Evolutionary conservation across 2,113 vertebrate species (phyloP), one percentile per base, ranked within the genome.

Genomic region (Siniperca knerii): DNA sequence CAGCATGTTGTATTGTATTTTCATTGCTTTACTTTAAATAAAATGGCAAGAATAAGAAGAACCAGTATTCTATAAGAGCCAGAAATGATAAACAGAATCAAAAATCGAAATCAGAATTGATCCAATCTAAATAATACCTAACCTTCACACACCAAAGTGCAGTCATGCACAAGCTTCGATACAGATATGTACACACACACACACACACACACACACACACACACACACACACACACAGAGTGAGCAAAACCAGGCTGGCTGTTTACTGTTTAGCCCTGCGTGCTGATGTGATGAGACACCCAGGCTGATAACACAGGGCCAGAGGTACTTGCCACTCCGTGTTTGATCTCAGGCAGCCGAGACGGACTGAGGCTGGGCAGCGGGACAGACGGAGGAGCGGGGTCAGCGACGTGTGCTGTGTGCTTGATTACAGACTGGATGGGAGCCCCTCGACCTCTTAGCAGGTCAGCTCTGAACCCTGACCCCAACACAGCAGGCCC

Each of bases 251-350:
- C 92, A 92, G 89, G 66, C 84, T 60, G 87, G 79, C 84, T 90
- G 88, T 95, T 95, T 94, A 93, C 92, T 94, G 92, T 94, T 95
- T 93, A 84, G 84, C 87, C 81, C 86, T 89, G 83, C 46, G 84
- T 91, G 92, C 91, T 92, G 92, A 93, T 91, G 89, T 92, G 94
- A 95, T 90, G 86, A 91, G 94, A 95, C 93, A 95, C 92, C 89
- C 90, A 84, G 84, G 90, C 91, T 91, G 93, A 94, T 92, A 94
- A 91, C 89, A 67, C 82, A 57, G 66, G 92, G 87, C 91, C 92
- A 91, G 90, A 89, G 92, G 89, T 90, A 87, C 83, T 29, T 29
- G 89, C 79, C 80, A 78, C 89, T 87, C 75, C 58, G 33, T 90
- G 92, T 94, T 94, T 95, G 93, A 93, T 94, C 93, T 94, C 89